These are phyloP conservation scores for Plotosus lineatus DNA, from an alignment of 2,113 vertebrate species.

Conservation along the genomic window DNA sequence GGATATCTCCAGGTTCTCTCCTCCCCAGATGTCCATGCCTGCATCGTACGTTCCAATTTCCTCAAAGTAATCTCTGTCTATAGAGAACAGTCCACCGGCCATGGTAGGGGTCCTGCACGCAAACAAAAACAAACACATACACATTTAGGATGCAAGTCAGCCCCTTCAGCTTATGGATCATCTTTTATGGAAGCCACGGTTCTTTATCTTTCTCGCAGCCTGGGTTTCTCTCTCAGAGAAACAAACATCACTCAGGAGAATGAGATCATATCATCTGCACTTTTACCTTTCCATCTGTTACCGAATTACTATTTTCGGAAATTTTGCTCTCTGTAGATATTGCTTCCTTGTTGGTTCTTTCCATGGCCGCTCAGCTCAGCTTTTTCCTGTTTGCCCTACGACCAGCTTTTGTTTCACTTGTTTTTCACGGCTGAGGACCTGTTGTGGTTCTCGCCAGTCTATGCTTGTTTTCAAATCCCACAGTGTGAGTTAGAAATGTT, in stretches of 20 bases:
- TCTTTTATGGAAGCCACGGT: slow-evolving; percentile 45
- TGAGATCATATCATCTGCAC: slow-evolving; percentile 9
- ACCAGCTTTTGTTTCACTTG: slow-evolving; percentile 28
- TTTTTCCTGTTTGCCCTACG: slow-evolving; percentile 48
- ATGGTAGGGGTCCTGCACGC: slow-evolving; percentile 91
- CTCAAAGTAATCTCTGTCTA: slow-evolving; percentile 98
- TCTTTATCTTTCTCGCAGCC: slow-evolving; percentile 31
- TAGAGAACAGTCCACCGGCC: slow-evolving; percentile 98
- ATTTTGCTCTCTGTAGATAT: slow-evolving; percentile 30
- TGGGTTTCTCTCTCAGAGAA: slow-evolving; percentile 24
- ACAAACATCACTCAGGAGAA: slow-evolving; percentile 26
- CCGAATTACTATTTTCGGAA: background rate
- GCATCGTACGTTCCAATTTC: slow-evolving; percentile 98
- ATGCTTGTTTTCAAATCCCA: slow-evolving; percentile 44
- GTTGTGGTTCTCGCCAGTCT: slow-evolving; percentile 23
- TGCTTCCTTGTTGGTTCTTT: slow-evolving; percentile 12
- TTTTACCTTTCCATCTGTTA: slow-evolving; percentile 27
- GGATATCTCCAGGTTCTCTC: slow-evolving; percentile 98
- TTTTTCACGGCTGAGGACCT: slow-evolving; percentile 33
- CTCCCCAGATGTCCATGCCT: slow-evolving; percentile 99
- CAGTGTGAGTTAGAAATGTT: background rate
- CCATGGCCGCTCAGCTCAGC: slow-evolving; percentile 17
- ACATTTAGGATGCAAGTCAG: background rate
- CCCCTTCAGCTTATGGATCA: slow-evolving; percentile 49
- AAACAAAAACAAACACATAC: slow-evolving; percentile 13